phyloP scores from a whole-genome alignment of 53 echinoderm and acorn worm genomes.

The Actinopyga echinites region DNA sequence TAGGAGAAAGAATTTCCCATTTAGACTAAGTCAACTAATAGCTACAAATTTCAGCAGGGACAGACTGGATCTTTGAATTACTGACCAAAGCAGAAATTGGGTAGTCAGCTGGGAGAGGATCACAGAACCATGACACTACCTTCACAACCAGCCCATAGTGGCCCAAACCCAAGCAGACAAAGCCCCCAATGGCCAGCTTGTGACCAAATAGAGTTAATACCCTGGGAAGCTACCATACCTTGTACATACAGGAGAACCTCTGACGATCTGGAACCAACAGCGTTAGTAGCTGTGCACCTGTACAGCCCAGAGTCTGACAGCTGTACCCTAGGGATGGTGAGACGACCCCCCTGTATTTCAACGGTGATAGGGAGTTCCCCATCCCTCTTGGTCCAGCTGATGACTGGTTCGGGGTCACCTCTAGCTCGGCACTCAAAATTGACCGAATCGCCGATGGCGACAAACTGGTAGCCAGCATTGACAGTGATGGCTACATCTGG shows the following conservation, averaged over 20 bases:
- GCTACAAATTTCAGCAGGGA: too few species aligned
- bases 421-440: constrained; percentile 81
- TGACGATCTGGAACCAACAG: constrained; percentile 76
- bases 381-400: constrained; percentile 77
- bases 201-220: too few species aligned
- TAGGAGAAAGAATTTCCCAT: too few species aligned
- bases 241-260: constrained; percentile 94
- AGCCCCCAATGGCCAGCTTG: too few species aligned
- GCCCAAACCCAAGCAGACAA: too few species aligned
- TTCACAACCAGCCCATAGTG: too few species aligned
- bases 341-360: constrained; percentile 57
- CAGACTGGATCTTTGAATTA: too few species aligned
- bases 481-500: constrained; percentile 87
- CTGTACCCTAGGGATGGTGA: constrained; percentile 81
- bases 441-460: constrained; percentile 83
- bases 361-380: constrained; percentile 82
- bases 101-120: too few species aligned
- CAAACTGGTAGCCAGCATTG: constrained; percentile 82
- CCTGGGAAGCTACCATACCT: constrained; percentile 33
- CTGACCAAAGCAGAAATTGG: too few species aligned
- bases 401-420: constrained; percentile 82
- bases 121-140: too few species aligned
- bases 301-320: constrained; percentile 83
- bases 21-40: too few species aligned
- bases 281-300: constrained; percentile 89